A percentile compares a stretch with the other conserved stretches of the same genome.
Evolutionary conservation across 2,888 invertebrate species (phyloP).

Genomic region (Terebella lapidaria): DNA sequence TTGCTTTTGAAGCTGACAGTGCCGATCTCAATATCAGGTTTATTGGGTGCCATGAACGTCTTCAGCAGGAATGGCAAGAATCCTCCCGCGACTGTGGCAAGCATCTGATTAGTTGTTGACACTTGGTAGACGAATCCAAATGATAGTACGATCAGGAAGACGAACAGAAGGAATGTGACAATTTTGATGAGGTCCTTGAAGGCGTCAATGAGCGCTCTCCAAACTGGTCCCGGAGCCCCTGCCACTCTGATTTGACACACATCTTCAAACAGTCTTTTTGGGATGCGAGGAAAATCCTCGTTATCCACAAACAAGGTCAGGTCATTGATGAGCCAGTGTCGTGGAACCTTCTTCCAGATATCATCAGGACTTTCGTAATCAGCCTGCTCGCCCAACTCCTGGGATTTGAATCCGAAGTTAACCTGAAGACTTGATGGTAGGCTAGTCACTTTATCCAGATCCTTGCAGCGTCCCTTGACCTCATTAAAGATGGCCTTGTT

Average conservation of each 20-base stretch:
- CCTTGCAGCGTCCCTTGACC: conserved; percentile 45
- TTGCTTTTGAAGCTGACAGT: conserved; percentile 50
- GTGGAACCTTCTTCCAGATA: conserved; percentile 14
- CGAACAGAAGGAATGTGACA: conserved; percentile 45
- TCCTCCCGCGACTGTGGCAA: conserved; percentile 46
- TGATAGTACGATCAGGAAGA: conserved; percentile 50
- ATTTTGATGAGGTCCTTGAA: conserved; percentile 47
- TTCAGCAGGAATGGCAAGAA: conserved; percentile 29
- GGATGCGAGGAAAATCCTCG: conserved; percentile 48
- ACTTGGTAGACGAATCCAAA: conserved; percentile 47
- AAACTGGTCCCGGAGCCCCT: conserved; percentile 49
- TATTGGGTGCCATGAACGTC: conserved; percentile 43
- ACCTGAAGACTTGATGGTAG: conserved; percentile 33
- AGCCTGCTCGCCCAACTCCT: conserved; percentile 27
- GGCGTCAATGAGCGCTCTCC: conserved; percentile 43
- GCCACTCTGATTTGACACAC: conserved; percentile 45
- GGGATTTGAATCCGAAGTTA: conserved; percentile 32
- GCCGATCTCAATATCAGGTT: conserved; percentile 43
- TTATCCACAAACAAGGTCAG: conserved; percentile 47
- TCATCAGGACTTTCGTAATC: conserved; percentile 28
- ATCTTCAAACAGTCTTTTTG: conserved; percentile 43
- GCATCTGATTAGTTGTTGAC: conserved; percentile 48
- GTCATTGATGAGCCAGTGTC: conserved; percentile 45
- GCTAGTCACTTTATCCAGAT: conserved; percentile 27
- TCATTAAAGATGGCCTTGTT: conserved; percentile 45